These are phyloP conservation scores for Metallyticus violacea DNA, from an alignment of 2,888 invertebrate species.

Conservation along the genomic window DNA sequence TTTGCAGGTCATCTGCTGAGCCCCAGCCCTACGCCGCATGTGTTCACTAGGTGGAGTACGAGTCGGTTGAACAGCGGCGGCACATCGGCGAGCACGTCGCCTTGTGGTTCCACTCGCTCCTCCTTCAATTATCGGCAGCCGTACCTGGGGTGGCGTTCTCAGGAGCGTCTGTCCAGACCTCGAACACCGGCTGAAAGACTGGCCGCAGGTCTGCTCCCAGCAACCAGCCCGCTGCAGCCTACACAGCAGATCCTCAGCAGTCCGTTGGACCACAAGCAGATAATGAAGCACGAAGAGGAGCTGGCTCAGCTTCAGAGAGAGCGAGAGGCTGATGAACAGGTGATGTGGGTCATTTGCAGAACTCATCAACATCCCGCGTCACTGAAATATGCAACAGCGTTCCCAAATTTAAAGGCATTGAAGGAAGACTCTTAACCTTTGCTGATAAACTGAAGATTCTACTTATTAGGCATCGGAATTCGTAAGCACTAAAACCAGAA, in stretches of 20 bases:
- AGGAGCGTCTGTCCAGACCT: constrained; percentile 76
- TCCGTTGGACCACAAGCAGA: background rate
- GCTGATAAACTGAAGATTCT: no score
- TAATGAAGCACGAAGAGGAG: background rate
- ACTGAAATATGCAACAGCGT: no score
- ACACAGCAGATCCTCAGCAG: constrained; percentile 1
- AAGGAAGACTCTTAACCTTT: no score
- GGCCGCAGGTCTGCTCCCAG: constrained; percentile 49
- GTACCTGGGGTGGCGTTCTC: constrained; percentile 84
- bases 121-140: constrained; percentile 83
- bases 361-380: no score
- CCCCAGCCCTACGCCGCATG: constrained; percentile 47
- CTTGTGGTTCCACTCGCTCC: constrained; percentile 55
- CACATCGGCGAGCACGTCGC: constrained; percentile 57
- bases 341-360: no score
- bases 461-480: no score
- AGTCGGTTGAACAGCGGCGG: constrained; percentile 66
- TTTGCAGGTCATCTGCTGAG: constrained; percentile 46
- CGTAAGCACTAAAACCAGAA: no score
- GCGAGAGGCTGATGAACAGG: background rate
- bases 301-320: background rate
- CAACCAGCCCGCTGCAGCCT: constrained; percentile 24
- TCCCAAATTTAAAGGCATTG: no score
- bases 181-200: constrained; percentile 82
- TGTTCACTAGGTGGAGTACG: constrained; percentile 69